Evolutionary conservation across 2,888 invertebrate genomes (phyloP), one percentile per base, ranked within the genome.

Genomic region (Eudasyphora cyanicolor): DNA sequence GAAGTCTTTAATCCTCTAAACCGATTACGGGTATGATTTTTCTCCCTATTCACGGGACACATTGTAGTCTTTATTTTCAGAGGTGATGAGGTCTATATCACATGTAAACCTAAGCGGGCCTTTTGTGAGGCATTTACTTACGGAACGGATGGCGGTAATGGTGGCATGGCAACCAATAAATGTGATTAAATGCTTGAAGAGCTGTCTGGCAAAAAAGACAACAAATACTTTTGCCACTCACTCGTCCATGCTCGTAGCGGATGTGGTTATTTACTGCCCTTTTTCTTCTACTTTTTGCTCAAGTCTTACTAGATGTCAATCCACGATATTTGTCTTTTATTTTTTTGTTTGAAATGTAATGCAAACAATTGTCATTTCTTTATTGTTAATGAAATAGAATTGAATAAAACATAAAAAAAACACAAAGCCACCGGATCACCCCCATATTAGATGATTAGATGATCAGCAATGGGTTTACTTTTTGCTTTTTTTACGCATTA

Each of bases 381-480:
- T 54, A 70, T 73, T 73, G 76, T 77, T 74, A 82, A 82, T 74
- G 57, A 82, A 77, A 35, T 69, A 19, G 67, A 77, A 82, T 82
- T 82, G 32, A 77, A 77, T 76, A 74, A 67, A 54, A 38, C 12
- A n/a, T n/a, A n/a, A 67, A 42, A 7, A 12, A 38, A 38, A 27
- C 19, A 54, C 51, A 51, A 51, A 51, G 51, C 12, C 14, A 45
- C 3, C n/a, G 10, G 45, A 12, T 10, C 45, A 45, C 45, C n/a
- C n/a, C 60, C n/a, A 60, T n/a, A n/a, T n/a, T n/a, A n/a, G n/a
- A n/a, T n/a, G n/a, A n/a, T 60, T 17, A 67, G 67, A 19, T 14
- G 57, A 8, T 42, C 2, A 8, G 10, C 21, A 64, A 19, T 17
- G 24, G 19, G 8, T 19, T n/a, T n/a, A n/a, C n/a, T n/a, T n/a